Base-by-base conservation (phyloP, 2,113 vertebrate genomes). In the Tautogolabrus adspersus region DNA sequence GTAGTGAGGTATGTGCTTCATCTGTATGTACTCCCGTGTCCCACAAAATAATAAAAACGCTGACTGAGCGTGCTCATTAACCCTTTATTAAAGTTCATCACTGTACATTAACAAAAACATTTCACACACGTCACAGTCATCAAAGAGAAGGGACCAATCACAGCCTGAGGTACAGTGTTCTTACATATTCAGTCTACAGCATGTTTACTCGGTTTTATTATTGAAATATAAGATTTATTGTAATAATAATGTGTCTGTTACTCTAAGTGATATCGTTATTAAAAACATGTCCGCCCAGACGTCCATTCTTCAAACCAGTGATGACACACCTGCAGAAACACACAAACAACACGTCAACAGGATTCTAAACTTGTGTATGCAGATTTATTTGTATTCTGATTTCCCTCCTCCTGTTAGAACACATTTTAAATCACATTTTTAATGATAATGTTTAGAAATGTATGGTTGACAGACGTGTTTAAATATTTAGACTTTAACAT, bases 321-420 rank as follows among this genome's bases (percentile, higher is more conserved):
- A 92, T 15, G 88, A 66, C 52, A 93, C 90, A 79, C 92, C 94
- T 94, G 51, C 51, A 85, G 44, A 26, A 30, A 73, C 72, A 51
- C 11, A 81, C 5, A 34, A 12, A 58, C 15, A 30, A 11, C 47
- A 49, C 47, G 7, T 49, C 16, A 18, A 18, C 15, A 15, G 12
- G 15, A 13, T 46, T 46, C 10, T 13, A 11, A 12, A 12, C 44
- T 15, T 46, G 13, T 12, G 44, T 5, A 16, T 10, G 12, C 10
- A 46, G 11, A 46, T 26, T 26, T 26, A 26, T 26, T 26, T 26
- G 1, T 26, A 34, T 6, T 34, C 30, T 34, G 30, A 6, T 34
- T 34, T 6, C 30, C 30, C 30, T 34, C 30, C 30, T 34, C 6
- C 30, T 34, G 30, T 26, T 26, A 26, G 26, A 26, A 26, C 26